Evolutionary conservation across 2,888 invertebrate genomes (phyloP), one percentile per base, ranked within the genome.

Genomic region (Tenthredo amoena): DNA sequence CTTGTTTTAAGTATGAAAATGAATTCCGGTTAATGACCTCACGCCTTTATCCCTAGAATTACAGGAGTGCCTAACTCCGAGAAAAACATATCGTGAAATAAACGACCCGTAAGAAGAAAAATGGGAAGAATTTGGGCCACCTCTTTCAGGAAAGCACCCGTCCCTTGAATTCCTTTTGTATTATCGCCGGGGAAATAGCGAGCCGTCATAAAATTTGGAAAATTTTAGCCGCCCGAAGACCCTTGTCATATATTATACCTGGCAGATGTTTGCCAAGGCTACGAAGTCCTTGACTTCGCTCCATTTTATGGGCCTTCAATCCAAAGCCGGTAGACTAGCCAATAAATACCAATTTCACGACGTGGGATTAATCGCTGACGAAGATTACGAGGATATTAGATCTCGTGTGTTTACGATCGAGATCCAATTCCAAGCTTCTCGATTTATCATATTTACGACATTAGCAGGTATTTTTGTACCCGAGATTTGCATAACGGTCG

Each of bases 121-220:
- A 74, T 12, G 72, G 9, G 43, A 74, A 43, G 72, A 74, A 74
- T 74, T 74, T 9, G 7, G 10, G 10, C 12, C 1, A 7, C 7
- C 26, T 40, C 12, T 74, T 43, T 74, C 43, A 40, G 40, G 4
- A 31, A 21, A 72, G 1, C 18, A 43, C 15, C 21, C 72, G 72
- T 74, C 26, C 72, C 72, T 43, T 43, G 6, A 74, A 74, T 74
- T 74, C 72, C 43, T 43, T 31, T 3, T 18, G 43, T 74, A 43
- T 74, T 74, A 74, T 74, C 40, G 10, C 40, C 26, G 43, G 7
- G n/a, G 40, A 26, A 74, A 74, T 74, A 43, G 72, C 72, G 21
- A n/a, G 7, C 47, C 15, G 72, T 12, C 72, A 21, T 74, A 74
- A 74, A 74, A 74, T 43, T 74, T 74, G 2, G 15, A 21, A 74